phyloP scores from a whole-genome alignment of 30 jellyfish, hydroid and myxozoan species.

The Pseudorhiza aurosa region DNA sequence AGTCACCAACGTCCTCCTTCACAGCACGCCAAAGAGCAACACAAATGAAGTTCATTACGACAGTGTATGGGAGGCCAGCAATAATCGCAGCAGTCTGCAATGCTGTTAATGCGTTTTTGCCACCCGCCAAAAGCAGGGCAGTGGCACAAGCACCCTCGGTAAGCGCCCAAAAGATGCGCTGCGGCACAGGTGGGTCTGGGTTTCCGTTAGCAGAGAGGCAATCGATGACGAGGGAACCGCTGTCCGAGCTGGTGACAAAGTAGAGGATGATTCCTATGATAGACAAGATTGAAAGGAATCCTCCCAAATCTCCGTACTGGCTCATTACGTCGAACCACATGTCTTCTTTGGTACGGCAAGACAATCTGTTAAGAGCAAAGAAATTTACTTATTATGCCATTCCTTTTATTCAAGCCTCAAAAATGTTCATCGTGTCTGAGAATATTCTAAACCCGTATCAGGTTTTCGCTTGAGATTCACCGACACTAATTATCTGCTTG shows the following conservation, averaged over 20 bases:
- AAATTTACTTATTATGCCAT: too few species aligned
- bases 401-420: too few species aligned
- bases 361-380: slow-evolving; percentile 26
- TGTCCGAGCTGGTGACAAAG: slow-evolving; percentile 90
- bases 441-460: too few species aligned
- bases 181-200: slow-evolving; percentile 94
- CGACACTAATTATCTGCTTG: too few species aligned
- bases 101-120: slow-evolving; percentile 77
- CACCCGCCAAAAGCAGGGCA: slow-evolving; percentile 92
- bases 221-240: slow-evolving; percentile 95
- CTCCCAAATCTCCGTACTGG: slow-evolving; percentile 88
- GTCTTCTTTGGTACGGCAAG: slow-evolving; percentile 81
- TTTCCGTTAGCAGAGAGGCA: slow-evolving; percentile 97
- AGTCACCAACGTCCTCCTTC: slow-evolving; percentile 90
- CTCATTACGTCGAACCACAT: slow-evolving; percentile 95
- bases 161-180: slow-evolving; percentile 93
- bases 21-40: slow-evolving; percentile 96
- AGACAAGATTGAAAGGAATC: slow-evolving; percentile 76
- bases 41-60: slow-evolving; percentile 87
- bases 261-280: slow-evolving; percentile 82
- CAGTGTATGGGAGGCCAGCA: slow-evolving; percentile 90
- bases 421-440: too few species aligned
- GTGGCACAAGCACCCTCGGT: slow-evolving; percentile 99
- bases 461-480: too few species aligned
- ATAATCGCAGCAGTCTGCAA: slow-evolving; percentile 87